phyloP scores from a whole-genome alignment of 2,113 vertebrate genomes.

The Leucosticte australis region DNA sequence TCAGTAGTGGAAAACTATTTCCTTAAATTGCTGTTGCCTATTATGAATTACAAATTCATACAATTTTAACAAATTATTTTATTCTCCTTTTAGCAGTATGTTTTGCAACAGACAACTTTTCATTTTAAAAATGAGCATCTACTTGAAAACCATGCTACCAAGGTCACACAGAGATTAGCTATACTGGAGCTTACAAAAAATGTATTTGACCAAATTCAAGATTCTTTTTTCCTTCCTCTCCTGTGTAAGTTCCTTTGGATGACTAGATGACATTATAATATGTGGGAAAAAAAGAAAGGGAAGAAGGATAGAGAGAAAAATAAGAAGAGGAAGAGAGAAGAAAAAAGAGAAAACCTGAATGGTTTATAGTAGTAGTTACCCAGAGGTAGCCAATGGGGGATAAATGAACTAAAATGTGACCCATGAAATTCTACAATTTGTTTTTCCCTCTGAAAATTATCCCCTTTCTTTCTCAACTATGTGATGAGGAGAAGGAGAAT shows the following conservation, averaged over 20 bases:
- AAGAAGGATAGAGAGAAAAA: not conserved
- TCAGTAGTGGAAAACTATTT: conserved; percentile 70
- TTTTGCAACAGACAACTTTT: conserved; percentile 64
- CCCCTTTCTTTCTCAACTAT: not conserved
- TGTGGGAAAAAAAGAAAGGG: not conserved
- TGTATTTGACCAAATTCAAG: not conserved
- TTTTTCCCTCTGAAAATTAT: not conserved
- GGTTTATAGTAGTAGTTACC: not conserved
- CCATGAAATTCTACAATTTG: not conserved
- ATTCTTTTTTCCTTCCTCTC: not conserved
- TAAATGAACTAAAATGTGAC: not conserved
- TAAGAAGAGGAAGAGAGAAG: not conserved
- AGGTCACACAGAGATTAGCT: conserved; percentile 39
- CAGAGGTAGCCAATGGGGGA: not conserved
- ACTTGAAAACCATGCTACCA: conserved; percentile 55
- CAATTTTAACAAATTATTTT: conserved; percentile 72
- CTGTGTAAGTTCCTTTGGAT: not conserved
- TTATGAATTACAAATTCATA: conserved; percentile 76
- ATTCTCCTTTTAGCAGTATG: conserved; percentile 57
- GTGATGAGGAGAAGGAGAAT: not conserved
- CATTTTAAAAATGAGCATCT: conserved; percentile 23
- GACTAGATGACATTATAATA: not conserved
- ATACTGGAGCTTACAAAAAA: not conserved
- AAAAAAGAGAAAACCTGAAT: not conserved
- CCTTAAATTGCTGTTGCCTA: conserved; percentile 68